Conservation (phyloP, 2,113 vertebrate genomes). For the Enhydra lutris region DNA sequence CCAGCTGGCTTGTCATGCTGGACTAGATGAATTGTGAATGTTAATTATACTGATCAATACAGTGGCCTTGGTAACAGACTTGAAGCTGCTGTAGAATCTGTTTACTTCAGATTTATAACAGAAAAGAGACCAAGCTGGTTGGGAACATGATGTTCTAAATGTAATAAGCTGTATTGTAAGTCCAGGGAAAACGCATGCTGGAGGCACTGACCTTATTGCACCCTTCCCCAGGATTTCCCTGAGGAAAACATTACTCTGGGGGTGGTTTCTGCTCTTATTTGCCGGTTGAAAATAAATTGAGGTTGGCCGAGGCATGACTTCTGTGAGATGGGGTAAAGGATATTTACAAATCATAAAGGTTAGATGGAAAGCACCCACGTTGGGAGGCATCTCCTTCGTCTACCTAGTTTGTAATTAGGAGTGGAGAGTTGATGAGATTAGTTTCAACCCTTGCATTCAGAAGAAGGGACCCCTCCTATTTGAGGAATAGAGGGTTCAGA, state of each 20-base stretch:
- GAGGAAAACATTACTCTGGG: not conserved
- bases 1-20: conserved; percentile 61
- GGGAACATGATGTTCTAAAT: conserved; percentile 80
- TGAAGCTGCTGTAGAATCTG: conserved; percentile 83
- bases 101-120: conserved; percentile 79
- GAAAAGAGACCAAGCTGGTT: conserved; percentile 75
- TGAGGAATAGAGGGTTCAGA: conserved; percentile 30
- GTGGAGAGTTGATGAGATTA: conserved; percentile 5
- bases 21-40: conserved; percentile 78
- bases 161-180: conserved; percentile 63
- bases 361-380: not conserved
- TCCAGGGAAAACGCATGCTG: conserved; percentile 40
- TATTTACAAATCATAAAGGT: not conserved
- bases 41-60: conserved; percentile 84
- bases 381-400: not conserved
- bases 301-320: conserved; percentile 20
- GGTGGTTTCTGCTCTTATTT: conserved; percentile 37
- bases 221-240: conserved; percentile 6
- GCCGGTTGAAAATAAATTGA: not conserved
- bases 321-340: not conserved
- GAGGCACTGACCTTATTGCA: conserved; percentile 2
- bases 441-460: not conserved
- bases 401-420: not conserved
- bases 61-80: conserved; percentile 85
- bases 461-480: not conserved